These are phyloP conservation scores for Drosophila affinis DNA, from an alignment of 2,888 invertebrate species.

Conservation along the genomic window DNA sequence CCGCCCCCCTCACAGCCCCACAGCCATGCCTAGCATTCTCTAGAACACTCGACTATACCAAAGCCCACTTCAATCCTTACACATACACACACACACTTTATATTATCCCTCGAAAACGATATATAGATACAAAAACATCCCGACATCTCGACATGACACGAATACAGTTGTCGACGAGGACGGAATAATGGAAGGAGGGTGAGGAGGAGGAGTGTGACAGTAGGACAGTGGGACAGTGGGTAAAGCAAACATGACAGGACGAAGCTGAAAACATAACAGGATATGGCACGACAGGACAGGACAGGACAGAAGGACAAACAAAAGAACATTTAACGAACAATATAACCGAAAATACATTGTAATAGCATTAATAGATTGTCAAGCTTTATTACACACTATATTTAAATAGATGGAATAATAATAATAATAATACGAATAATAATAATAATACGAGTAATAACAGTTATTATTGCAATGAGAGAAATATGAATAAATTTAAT, in stretches of 20 bases:
- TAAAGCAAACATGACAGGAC: constrained; percentile 27
- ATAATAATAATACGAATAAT: constrained; percentile 19
- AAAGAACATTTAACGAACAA: constrained; percentile 44
- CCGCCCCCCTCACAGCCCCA: constrained; percentile 3
- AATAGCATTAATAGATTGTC: constrained; percentile 78
- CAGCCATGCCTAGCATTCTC: constrained; percentile 17
- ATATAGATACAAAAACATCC: constrained; percentile 43
- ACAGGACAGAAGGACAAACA: constrained; percentile 24
- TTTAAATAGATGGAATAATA: constrained; percentile 70
- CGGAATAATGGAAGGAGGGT: background rate
- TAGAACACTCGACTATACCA: constrained; percentile 2
- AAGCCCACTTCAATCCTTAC: background rate
- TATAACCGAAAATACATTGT: constrained; percentile 54
- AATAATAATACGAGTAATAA: constrained; percentile 5
- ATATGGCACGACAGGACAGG: constrained; percentile 15
- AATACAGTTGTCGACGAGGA: constrained; percentile 27
- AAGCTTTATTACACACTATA: constrained; percentile 77
- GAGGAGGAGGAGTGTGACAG: background rate
- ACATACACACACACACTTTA: constrained; percentile 16
- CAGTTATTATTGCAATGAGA: constrained; percentile 42
- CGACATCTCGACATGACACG: constrained; percentile 31
- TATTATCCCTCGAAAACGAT: constrained; percentile 20
- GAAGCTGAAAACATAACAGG: constrained; percentile 32
- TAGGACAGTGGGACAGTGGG: constrained; percentile 34
- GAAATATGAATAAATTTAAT: constrained; percentile 74